Conservation (phyloP, 2,113 vertebrate species). For the sheep (Ovis aries) region DNA sequence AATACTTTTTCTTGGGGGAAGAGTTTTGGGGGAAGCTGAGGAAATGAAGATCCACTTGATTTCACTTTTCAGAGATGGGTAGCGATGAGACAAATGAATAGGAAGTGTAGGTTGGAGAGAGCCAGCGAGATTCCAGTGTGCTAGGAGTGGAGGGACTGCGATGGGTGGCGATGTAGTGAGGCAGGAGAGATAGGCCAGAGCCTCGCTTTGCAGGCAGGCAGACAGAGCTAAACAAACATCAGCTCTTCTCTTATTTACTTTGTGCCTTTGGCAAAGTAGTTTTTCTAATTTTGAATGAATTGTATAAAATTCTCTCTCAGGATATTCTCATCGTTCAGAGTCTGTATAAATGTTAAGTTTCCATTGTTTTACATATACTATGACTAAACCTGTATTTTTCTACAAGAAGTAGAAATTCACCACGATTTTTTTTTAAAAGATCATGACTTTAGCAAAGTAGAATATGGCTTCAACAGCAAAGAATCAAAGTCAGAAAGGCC, state of each 20-base stretch:
- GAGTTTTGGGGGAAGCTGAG: neutral
- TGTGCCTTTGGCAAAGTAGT: neutral
- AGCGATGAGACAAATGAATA: neutral
- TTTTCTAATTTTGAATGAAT: neutral
- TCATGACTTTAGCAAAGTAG: fast-evolving
- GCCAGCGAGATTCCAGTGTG: no score
- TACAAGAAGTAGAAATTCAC: neutral
- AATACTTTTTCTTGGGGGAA: neutral
- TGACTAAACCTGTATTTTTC: neutral
- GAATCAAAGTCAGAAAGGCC: neutral
- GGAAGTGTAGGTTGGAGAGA: neutral
- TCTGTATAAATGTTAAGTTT: neutral
- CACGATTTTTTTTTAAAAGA: neutral
- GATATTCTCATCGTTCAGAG: neutral
- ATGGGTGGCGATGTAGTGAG: fast-evolving
- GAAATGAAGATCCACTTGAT: neutral
- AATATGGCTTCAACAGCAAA: neutral
- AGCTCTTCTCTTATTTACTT: neutral
- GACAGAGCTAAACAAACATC: neutral
- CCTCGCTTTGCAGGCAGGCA: neutral
- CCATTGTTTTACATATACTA: neutral
- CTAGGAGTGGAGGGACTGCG: neutral
- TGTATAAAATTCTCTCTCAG: neutral
- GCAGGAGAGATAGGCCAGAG: neutral
- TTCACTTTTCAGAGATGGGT: neutral